Conservation (phyloP, 2,113 vertebrate genomes). For the Antechinus flavipes region DNA sequence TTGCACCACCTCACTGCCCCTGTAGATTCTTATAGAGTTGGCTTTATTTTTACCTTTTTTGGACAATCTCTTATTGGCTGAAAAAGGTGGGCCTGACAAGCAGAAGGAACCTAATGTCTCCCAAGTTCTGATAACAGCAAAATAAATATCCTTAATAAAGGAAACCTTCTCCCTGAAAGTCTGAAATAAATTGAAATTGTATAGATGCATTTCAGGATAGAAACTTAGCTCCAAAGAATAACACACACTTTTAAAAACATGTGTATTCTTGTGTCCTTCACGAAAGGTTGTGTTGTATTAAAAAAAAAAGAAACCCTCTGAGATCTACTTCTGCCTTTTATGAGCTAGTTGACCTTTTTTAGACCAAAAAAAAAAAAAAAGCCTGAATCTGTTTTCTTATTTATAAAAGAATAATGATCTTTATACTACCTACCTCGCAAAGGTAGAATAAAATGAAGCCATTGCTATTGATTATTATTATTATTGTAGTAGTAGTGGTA, state of each 20-base stretch:
- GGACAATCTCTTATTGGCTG: background rate
- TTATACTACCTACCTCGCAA: background rate
- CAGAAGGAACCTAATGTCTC: background rate
- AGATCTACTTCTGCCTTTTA: background rate
- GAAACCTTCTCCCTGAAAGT: background rate
- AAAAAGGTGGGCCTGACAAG: background rate
- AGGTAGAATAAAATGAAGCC: background rate
- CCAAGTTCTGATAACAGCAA: background rate
- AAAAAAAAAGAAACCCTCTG: background rate
- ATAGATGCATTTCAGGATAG: constrained; percentile 20
- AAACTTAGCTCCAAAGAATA: constrained; percentile 22
- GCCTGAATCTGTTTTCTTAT: background rate
- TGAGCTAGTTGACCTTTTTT: background rate
- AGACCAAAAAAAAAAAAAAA: background rate
- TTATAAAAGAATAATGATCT: background rate
- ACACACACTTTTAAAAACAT: background rate
- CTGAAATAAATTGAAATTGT: constrained; percentile 27
- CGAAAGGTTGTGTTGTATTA: background rate
- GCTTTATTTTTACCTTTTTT: background rate
- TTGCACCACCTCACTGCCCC: too few relatives aligned
- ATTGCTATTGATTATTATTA: background rate
- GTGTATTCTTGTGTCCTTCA: background rate
- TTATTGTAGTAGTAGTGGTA: background rate
- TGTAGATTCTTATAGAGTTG: background rate
- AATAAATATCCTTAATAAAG: background rate